Evolutionary conservation across 2,888 invertebrate species (phyloP), one percentile per base, ranked within the genome.

Genomic region (Leptarthrus brevirostris): DNA sequence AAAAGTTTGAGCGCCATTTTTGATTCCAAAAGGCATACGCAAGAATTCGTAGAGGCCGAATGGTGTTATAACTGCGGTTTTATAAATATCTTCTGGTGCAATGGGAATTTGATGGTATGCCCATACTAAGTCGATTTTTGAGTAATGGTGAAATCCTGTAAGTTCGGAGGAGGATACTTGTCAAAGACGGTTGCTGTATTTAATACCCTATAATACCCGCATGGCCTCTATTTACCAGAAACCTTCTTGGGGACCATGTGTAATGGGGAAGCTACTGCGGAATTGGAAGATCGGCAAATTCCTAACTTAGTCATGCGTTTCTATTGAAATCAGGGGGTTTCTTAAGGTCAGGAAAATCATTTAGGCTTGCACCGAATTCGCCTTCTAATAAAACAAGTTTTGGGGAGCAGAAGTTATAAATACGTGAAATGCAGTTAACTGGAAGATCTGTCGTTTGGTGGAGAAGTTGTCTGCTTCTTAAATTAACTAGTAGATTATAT

Each of bases 81-180:
- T n/a, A n/a, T n/a, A n/a, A n/a, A n/a, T n/a, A n/a, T n/a, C n/a
- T n/a, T n/a, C n/a, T n/a, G n/a, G n/a, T n/a, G n/a, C n/a, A n/a
- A n/a, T n/a, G n/a, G n/a, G n/a, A n/a, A n/a, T n/a, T 40, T 82
- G 80, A 58, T 81, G 78, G 70, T 80, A 85, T 1, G 82, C 82
- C 34, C 75, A 54, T 2, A 73, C 56, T 2, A 81, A 70, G 74
- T 80, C 79, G 3, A 79, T 47, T 10, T 44, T 77, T 1, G 78
- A 12, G 64, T 54, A n/a, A 61, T 49, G 5, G 44, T 47, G 5
- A 69, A 36, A 22, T 72, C 72, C 14, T 56, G 56, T 12, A 74
- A 30, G 5, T 66, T 54, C 20, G 72, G 66, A 0, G 72, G 16
- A 34, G 72, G 74, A 47, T 72, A 74, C 4, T 26, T 64, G 30